Conservation (phyloP, 2,113 vertebrate species). For the Nannospalax galili region DNA sequence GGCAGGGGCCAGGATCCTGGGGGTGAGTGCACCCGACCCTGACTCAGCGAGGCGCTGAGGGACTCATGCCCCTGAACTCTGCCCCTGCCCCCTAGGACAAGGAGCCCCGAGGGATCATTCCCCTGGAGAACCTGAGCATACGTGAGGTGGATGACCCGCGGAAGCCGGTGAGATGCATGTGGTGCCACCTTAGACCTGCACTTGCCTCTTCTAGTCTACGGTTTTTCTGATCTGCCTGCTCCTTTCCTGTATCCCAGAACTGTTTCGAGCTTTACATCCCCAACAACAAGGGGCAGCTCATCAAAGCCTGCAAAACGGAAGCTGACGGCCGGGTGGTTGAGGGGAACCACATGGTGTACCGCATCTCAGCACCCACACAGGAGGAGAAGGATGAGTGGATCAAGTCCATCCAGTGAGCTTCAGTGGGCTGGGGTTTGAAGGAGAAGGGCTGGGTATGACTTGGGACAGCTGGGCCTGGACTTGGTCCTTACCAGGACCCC, state of each 20-base stretch:
- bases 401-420: slow-evolving; percentile 93
- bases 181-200: not conserved
- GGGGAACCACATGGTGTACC: slow-evolving; percentile 96
- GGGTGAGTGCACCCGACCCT: rapidly evolving
- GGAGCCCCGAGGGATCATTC: slow-evolving; percentile 89
- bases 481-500: not conserved
- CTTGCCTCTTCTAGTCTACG: not conserved
- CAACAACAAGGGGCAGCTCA: slow-evolving; percentile 95
- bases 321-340: slow-evolving; percentile 95
- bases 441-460: not conserved
- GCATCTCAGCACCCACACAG: slow-evolving; percentile 94
- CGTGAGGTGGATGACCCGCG: slow-evolving; percentile 94
- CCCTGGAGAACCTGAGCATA: slow-evolving; percentile 95
- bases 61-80: not conserved
- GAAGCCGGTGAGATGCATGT: slow-evolving; percentile 80
- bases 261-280: slow-evolving; percentile 97
- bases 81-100: slow-evolving; percentile 78
- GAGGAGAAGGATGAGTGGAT: slow-evolving; percentile 98
- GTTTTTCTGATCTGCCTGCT: not conserved
- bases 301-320: slow-evolving; percentile 96
- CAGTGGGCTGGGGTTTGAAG: not conserved
- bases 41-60: not conserved
- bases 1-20: rapidly evolving
- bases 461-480: not conserved
- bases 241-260: slow-evolving; percentile 84